Conservation (phyloP, 2,113 vertebrate genomes). For the Archilochus colubris region DNA sequence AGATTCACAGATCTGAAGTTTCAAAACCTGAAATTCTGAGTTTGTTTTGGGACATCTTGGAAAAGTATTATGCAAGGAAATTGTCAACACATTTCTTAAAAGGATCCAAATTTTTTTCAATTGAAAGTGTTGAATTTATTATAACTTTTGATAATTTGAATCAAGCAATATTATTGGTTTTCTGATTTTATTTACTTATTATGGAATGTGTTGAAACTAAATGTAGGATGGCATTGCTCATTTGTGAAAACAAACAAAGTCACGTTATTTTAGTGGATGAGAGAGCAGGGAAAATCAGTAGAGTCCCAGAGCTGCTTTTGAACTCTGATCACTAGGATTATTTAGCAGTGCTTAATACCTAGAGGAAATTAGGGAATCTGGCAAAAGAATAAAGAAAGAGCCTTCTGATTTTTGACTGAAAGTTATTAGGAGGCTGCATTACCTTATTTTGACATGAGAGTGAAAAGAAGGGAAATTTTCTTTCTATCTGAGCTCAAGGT, state of each 20-base stretch:
- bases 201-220: background rate
- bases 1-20: background rate
- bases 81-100: background rate
- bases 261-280: background rate
- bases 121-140: background rate
- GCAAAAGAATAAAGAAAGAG: background rate
- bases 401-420: background rate
- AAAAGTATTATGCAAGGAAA: background rate
- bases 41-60: background rate
- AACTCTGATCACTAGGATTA: background rate
- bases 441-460: background rate
- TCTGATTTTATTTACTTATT: background rate
- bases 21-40: background rate
- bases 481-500: fast-evolving
- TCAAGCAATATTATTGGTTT: background rate
- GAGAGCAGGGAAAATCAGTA: background rate
- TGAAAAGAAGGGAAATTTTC: background rate
- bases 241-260: background rate
- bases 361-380: background rate
- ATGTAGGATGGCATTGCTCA: background rate
- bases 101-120: background rate
- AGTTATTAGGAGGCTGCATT: background rate
- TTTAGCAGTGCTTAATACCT: background rate
- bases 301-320: background rate
- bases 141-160: background rate